A percentile compares a stretch with the other conserved stretches of the same genome.
Evolutionary conservation across 2,888 invertebrate species (phyloP).

Genomic region (Agonopterix subpropinquella): DNA sequence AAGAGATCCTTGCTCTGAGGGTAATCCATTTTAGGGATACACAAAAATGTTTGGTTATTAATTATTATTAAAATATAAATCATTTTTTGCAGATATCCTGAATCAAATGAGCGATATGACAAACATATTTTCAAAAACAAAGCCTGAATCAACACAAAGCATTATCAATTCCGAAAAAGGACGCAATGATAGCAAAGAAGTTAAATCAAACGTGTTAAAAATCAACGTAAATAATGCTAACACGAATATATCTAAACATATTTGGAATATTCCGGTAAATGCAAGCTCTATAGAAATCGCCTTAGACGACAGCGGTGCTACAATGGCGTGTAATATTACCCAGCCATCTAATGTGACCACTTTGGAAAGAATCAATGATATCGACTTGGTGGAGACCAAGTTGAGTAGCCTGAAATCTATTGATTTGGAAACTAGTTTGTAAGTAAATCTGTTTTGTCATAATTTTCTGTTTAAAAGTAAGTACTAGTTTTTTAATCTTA

Average conservation of each 20-base stretch:
- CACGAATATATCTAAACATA: constrained; percentile 28
- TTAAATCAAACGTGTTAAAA: constrained; percentile 17
- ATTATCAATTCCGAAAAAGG: neutral
- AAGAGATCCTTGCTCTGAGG: too few species aligned
- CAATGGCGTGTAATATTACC: constrained; percentile 26
- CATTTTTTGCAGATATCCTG: constrained; percentile 48
- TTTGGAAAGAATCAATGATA: constrained; percentile 60
- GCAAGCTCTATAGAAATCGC: constrained; percentile 22
- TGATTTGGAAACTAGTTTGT: constrained; percentile 55
- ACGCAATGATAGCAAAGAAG: neutral
- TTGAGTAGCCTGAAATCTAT: constrained; percentile 45
- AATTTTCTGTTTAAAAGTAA: constrained; percentile 1
- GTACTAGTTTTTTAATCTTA: neutral
- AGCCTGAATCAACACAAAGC: neutral
- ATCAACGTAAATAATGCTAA: constrained; percentile 33
- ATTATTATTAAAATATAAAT: too few species aligned
- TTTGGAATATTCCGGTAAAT: constrained; percentile 45
- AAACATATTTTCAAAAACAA: constrained; percentile 25
- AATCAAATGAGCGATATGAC: constrained; percentile 59
- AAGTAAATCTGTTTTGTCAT: constrained; percentile 7
- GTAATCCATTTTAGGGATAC: too few species aligned
- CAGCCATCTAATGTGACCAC: constrained; percentile 53
- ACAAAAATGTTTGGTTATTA: too few species aligned
- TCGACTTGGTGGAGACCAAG: constrained; percentile 58
- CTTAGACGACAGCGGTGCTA: constrained; percentile 23